phyloP scores from a whole-genome alignment of 2,113 vertebrate genomes.

The Gyps fulvus region DNA sequence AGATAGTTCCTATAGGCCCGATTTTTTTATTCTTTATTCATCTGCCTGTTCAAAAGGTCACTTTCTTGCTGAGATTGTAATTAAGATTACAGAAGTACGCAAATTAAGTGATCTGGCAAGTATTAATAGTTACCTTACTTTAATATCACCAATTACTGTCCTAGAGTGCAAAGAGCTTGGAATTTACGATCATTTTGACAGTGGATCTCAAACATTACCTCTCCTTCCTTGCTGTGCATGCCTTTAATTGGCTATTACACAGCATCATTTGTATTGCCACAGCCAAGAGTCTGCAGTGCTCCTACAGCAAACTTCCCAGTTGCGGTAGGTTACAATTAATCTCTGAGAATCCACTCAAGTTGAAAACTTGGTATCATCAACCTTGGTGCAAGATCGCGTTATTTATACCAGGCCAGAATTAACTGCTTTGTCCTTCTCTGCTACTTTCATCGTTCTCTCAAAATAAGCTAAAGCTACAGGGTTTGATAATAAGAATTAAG shows the following conservation, averaged over 20 bases:
- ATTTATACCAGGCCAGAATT: not conserved
- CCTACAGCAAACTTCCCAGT: not conserved
- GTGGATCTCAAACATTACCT: constrained; percentile 25
- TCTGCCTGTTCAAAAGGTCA: constrained; percentile 56
- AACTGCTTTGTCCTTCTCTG: not conserved
- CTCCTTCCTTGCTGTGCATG: not conserved
- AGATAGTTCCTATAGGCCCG: constrained; percentile 82
- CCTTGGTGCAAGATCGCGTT: not conserved
- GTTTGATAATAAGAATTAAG: not conserved
- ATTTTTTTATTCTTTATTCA: constrained; percentile 71
- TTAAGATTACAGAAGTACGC: constrained; percentile 68
- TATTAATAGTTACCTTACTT: constrained; percentile 65
- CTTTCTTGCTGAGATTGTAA: constrained; percentile 70
- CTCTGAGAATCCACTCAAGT: not conserved
- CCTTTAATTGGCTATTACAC: not conserved
- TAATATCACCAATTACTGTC: constrained; percentile 66
- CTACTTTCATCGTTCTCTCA: not conserved
- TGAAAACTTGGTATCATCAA: not conserved
- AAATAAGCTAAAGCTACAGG: not conserved
- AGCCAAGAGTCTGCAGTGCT: not conserved
- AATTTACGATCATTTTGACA: constrained; percentile 41
- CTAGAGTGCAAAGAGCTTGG: constrained; percentile 53
- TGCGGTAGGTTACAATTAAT: not conserved
- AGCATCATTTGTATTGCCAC: not conserved
- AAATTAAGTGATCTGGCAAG: constrained; percentile 64